phyloP scores from a whole-genome alignment of 2,888 invertebrate genomes.

The Diaphora mendica region DNA sequence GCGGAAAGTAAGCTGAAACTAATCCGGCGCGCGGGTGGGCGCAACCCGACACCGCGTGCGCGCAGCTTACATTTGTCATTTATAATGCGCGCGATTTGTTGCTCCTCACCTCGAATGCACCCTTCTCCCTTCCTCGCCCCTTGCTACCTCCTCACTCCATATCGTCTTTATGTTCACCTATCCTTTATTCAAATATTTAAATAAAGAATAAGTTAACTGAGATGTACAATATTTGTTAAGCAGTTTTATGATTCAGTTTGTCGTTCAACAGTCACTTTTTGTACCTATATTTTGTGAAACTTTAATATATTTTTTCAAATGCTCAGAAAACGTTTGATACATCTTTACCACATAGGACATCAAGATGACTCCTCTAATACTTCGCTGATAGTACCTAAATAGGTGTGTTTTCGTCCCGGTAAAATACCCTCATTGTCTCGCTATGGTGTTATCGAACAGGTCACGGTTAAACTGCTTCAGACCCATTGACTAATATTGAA shows the following conservation, averaged over 20 bases:
- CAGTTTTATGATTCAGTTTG: slow-evolving; percentile 73
- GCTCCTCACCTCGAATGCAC: slow-evolving; percentile 70
- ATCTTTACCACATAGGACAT: slow-evolving; percentile 41
- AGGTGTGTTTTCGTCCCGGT: not conserved
- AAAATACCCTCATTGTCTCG: not conserved
- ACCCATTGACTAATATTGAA: not conserved
- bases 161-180: slow-evolving; percentile 80
- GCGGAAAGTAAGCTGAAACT: slow-evolving; percentile 83
- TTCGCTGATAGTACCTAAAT: slow-evolving; percentile 8
- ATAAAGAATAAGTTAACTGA: slow-evolving; percentile 37
- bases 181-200: slow-evolving; percentile 82
- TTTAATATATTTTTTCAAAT: slow-evolving; percentile 25
- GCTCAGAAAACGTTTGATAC: slow-evolving; percentile 30
- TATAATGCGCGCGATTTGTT: slow-evolving; percentile 86
- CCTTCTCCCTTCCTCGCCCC: slow-evolving; percentile 31
- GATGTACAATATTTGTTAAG: slow-evolving; percentile 77
- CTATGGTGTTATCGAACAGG: not conserved
- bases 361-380: slow-evolving; percentile 30
- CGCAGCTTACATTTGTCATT: slow-evolving; percentile 85
- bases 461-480: not conserved
- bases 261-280: slow-evolving; percentile 64
- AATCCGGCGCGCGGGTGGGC: slow-evolving; percentile 83
- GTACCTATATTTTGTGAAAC: slow-evolving; percentile 35
- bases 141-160: slow-evolving; percentile 45
- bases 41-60: slow-evolving; percentile 82